phyloP scores from a whole-genome alignment of 2,888 invertebrate species.

The Stenodema calcarata region DNA sequence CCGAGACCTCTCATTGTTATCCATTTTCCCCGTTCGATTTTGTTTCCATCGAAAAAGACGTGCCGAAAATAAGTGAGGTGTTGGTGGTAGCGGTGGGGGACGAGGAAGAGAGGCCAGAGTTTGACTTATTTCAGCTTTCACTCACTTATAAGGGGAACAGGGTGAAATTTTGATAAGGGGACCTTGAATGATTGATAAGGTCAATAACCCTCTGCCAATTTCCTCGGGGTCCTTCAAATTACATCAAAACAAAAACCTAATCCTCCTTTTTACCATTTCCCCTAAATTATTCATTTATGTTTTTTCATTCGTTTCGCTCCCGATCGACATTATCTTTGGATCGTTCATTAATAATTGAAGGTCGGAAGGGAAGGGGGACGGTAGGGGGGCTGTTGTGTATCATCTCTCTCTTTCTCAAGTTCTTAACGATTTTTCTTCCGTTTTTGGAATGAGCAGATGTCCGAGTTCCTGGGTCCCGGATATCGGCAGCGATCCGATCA shows the following conservation, averaged over 20 bases:
- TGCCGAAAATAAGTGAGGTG: neutral
- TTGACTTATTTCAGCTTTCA: conserved; percentile 34
- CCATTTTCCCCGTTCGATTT: conserved; percentile 18
- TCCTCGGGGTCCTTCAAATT: conserved; percentile 42
- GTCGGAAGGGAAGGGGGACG: too few species aligned
- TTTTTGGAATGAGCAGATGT: conserved; percentile 31
- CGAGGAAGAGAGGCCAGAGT: neutral
- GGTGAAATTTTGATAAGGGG: conserved; percentile 40
- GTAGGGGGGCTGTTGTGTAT: neutral
- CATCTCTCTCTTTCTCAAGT: neutral
- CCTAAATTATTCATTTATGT: conserved; percentile 29
- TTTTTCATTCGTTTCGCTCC: conserved; percentile 1
- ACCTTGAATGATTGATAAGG: conserved; percentile 42
- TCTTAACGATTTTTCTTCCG: conserved; percentile 38
- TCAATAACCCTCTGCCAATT: conserved; percentile 42
- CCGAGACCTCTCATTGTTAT: neutral
- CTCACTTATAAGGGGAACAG: conserved; percentile 34
- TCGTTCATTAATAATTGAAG: conserved; percentile 42
- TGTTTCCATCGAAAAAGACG: neutral
- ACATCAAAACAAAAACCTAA: conserved; percentile 47
- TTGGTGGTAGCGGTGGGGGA: neutral
- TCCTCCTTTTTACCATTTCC: conserved; percentile 45
- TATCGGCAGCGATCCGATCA: neutral
- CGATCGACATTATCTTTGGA: conserved; percentile 44
- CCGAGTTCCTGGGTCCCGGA: neutral